A percentile compares a stretch with the other conserved stretches of the same genome.
Evolutionary conservation across 2,797 vertebrate species (phyloP).

Genomic region (Tapera naevia): DNA sequence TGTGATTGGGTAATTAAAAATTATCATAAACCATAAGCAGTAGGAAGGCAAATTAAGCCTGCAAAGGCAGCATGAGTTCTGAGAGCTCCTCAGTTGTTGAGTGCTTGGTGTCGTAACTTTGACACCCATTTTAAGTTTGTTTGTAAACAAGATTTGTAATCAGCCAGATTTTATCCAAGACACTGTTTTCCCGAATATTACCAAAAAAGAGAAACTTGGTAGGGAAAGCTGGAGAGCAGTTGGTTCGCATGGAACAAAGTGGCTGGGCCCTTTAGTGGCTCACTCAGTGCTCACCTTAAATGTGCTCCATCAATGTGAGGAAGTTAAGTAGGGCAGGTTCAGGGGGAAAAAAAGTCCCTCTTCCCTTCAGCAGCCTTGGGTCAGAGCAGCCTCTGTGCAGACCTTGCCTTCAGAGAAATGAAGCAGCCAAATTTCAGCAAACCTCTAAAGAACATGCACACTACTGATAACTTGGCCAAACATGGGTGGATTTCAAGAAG

Average conservation of each 20-base stretch:
- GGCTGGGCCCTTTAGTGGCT: neutral
- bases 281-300: neutral
- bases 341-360: neutral
- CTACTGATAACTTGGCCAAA: conserved; percentile 52
- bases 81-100: conserved; percentile 7
- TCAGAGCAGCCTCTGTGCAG: neutral
- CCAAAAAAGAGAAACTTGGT: neutral
- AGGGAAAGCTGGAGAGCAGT: neutral
- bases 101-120: neutral
- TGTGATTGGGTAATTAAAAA: conserved; percentile 61
- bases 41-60: conserved; percentile 52
- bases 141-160: neutral
- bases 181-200: neutral
- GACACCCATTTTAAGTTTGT: neutral
- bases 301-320: neutral
- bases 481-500: conserved; percentile 58
- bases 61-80: neutral
- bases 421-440: conserved; percentile 45
- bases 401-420: neutral
- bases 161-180: neutral
- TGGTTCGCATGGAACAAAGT: neutral
- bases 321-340: neutral
- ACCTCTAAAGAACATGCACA: conserved; percentile 31
- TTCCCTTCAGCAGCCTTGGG: neutral
- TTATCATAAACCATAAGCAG: conserved; percentile 57